These are phyloP conservation scores for Eurystomus gularis DNA, from an alignment of 2,113 vertebrate genomes.

Conservation along the genomic window DNA sequence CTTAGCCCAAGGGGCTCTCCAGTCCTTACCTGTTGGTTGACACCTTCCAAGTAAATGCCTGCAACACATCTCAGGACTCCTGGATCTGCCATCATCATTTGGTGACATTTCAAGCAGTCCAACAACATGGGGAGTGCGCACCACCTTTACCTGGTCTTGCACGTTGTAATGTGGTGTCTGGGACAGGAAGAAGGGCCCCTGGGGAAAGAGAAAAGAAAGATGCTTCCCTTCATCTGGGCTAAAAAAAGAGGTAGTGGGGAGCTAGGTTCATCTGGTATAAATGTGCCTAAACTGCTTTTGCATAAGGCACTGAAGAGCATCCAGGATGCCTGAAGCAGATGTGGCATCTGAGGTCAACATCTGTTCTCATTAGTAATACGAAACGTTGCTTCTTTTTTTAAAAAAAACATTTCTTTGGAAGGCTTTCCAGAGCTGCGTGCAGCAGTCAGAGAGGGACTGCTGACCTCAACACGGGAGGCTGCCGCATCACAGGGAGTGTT, in stretches of 20 bases:
- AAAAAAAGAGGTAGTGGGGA: background rate
- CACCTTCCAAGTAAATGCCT: background rate
- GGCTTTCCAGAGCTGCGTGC: background rate
- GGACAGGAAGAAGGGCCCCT: background rate
- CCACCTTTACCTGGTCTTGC: background rate
- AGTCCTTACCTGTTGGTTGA: background rate
- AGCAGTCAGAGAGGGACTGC: background rate
- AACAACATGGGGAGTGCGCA: accelerated
- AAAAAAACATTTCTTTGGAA: background rate
- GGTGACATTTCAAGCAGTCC: background rate
- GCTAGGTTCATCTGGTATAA: background rate
- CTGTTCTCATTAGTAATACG: background rate
- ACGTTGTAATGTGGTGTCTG: background rate
- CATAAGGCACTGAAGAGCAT: background rate
- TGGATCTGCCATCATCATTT: background rate
- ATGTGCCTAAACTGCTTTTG: background rate
- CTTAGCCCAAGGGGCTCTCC: background rate
- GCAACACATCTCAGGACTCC: background rate
- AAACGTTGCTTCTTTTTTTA: background rate
- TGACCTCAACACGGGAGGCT: background rate
- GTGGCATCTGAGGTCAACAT: background rate
- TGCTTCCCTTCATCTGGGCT: background rate
- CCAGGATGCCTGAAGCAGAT: background rate
- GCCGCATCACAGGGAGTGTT: accelerated
- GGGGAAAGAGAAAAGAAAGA: background rate